Conservation (phyloP, 2,113 vertebrate species). For the Cololabis saira region DNA sequence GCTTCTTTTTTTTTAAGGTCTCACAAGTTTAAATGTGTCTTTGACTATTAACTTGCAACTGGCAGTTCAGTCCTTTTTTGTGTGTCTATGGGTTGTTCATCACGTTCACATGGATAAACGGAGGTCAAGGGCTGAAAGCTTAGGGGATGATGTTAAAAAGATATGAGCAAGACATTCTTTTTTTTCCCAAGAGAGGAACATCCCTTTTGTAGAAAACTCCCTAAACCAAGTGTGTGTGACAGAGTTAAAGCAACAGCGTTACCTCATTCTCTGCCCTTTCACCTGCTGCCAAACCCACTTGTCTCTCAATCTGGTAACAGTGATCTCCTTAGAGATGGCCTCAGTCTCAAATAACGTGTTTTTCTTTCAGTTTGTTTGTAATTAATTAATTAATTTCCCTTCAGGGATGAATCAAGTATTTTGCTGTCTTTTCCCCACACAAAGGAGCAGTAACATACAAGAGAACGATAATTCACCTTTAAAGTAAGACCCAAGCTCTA, state of each 20-base stretch:
- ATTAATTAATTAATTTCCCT: too few species aligned
- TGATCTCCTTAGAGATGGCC: constrained; percentile 36
- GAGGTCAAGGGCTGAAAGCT: constrained; percentile 44
- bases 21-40: neutral
- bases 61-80: too few species aligned
- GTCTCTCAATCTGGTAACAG: constrained; percentile 32
- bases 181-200: neutral
- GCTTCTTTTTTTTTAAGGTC: neutral
- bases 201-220: too few species aligned
- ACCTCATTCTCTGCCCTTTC: constrained; percentile 32
- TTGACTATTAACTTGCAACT: neutral
- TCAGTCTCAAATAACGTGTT: too few species aligned
- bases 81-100: constrained; percentile 27
- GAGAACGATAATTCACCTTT: constrained; percentile 22
- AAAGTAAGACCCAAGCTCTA: constrained; percentile 24
- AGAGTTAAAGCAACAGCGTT: constrained; percentile 12
- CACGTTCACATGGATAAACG: constrained; percentile 44
- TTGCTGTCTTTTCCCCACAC: constrained; percentile 18
- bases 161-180: neutral
- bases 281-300: constrained; percentile 38
- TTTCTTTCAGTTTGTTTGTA: too few species aligned
- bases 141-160: constrained; percentile 32
- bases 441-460: constrained; percentile 4
- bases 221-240: neutral
- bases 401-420: too few species aligned